Evolutionary conservation across 2,797 vertebrate species (phyloP), one percentile per base, ranked within the genome.

Genomic region (Alcedo atthis): DNA sequence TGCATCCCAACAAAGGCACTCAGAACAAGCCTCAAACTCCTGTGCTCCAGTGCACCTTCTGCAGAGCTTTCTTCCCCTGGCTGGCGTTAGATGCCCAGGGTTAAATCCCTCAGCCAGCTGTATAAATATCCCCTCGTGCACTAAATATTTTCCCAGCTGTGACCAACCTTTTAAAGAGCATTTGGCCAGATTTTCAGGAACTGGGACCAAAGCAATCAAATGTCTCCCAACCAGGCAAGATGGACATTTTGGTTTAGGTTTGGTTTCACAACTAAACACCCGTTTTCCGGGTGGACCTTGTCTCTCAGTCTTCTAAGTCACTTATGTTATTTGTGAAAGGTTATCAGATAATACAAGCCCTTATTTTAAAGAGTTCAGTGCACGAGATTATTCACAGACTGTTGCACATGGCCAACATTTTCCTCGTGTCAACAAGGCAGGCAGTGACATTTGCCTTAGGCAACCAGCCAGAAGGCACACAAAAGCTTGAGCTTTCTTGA

Each of bases 301-400:
- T 70, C 22, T 88, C 63, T 88, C 53, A 76, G 51, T 24, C 15
- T 63, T 69, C 55, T 42, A 88, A 79, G 45, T 64, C 35, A 49
- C 68, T 33, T 32, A 37, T 55, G 21, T 14, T 61, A 12, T 40
- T 95, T 86, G 82, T 35, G 15, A 82, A 88, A 91, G 12, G 17
- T 82, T 86, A 80, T 8, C 17, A 81, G 84, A 63, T 24, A 81
- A 45, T 13, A 57, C 79, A 48, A 62, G 5, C 15, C n/a, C 0
- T 0, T 64, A 20, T 78, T 93, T 80, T 84, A 45, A 79, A 81
- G 37, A 54, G 26, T n/a, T 74, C 43, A 10, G 61, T 53, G 64
- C n/a, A 54, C 0, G 0, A 11, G 18, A 12, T 59, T 70, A 54
- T 49, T 32, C 70, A 70, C 0, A 0, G 54, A n/a, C 28, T 35